These are phyloP conservation scores for Pardalotus punctatus DNA, from an alignment of 2,113 vertebrate species.

Conservation along the genomic window DNA sequence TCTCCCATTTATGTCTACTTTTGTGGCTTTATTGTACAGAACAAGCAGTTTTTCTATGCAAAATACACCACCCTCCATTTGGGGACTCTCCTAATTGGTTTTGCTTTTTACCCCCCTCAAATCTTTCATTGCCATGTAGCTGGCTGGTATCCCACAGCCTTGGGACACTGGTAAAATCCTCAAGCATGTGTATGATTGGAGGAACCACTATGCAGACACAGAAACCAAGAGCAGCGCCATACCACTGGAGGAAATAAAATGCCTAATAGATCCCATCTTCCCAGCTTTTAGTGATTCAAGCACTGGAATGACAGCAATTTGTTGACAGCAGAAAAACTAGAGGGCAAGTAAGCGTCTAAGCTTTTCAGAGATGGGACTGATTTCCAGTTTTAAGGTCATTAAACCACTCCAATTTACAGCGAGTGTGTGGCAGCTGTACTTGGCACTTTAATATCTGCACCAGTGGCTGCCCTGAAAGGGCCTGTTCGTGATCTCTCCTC, in stretches of 20 bases:
- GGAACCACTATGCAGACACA: neutral
- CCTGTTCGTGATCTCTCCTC: neutral
- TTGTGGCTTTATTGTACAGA: neutral
- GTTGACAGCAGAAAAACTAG: neutral
- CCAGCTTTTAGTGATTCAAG: neutral
- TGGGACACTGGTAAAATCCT: neutral
- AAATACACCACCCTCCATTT: neutral
- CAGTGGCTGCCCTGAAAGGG: neutral
- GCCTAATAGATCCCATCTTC: neutral
- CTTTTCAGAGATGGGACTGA: neutral
- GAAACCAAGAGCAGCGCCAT: neutral
- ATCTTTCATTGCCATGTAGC: neutral
- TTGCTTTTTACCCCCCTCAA: neutral
- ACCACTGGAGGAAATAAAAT: neutral
- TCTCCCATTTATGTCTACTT: neutral
- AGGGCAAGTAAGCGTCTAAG: neutral
- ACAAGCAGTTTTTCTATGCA: neutral
- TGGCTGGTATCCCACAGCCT: neutral
- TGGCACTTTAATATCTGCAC: neutral
- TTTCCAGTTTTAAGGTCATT: neutral
- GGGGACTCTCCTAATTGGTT: neutral
- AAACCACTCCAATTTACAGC: neutral
- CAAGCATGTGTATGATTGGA: neutral
- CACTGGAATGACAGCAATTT: neutral
- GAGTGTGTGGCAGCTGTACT: fast-evolving